These are phyloP conservation scores for Gymnothorax reevesii DNA, from an alignment of 2,797 vertebrate genomes.

Conservation along the genomic window DNA sequence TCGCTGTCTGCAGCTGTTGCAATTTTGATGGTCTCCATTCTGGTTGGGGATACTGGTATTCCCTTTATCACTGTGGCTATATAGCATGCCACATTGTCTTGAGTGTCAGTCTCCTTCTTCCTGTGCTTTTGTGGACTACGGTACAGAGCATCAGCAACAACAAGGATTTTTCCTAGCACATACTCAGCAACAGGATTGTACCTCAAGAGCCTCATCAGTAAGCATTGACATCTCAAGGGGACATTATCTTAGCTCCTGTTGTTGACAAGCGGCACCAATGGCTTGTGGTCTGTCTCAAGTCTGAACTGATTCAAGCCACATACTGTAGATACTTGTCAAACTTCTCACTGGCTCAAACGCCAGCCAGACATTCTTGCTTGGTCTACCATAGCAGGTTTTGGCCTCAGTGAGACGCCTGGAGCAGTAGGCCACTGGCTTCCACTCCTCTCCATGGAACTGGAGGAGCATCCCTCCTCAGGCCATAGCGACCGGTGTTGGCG, in stretches of 20 bases:
- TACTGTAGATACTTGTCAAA: conserved; percentile 28
- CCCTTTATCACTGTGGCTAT: too few species aligned
- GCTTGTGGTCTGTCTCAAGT: conserved; percentile 7
- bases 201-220: neutral
- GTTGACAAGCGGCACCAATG: neutral
- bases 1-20: too few species aligned
- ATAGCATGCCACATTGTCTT: neutral
- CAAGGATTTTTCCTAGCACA: neutral
- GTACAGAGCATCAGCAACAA: conserved; percentile 13
- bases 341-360: conserved; percentile 17
- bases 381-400: conserved; percentile 16
- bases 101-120: conserved; percentile 16
- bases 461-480: neutral
- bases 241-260: neutral
- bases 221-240: neutral
- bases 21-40: too few species aligned
- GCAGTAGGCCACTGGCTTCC: conserved; percentile 17
- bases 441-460: conserved; percentile 9
- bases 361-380: conserved; percentile 4
- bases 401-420: conserved; percentile 3
- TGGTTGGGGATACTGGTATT: too few species aligned
- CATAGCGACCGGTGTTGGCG: conserved; percentile 20
- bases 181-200: neutral
- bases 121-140: neutral
- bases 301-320: conserved; percentile 10